Percentiles rank a stretch among this genome's conserved stretches.
Conservation (phyloP, 2,888 invertebrate genomes). For the Dicranocentrus wangi region DNA sequence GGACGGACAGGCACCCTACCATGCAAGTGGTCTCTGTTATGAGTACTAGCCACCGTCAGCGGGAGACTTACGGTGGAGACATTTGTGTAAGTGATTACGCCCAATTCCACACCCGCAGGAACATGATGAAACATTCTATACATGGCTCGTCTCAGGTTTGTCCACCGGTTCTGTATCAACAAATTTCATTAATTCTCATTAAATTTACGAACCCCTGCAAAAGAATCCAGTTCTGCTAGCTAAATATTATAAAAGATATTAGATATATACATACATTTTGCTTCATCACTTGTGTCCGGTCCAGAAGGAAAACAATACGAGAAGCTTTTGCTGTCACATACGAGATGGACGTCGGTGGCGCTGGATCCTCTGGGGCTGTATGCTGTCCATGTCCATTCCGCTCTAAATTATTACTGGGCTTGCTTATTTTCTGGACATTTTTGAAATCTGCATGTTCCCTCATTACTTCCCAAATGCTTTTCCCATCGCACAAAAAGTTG, state of each 20-base stretch:
- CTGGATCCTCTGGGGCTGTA: neutral
- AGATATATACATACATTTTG: constrained; percentile 70
- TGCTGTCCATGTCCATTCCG: no score
- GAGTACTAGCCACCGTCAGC: constrained; percentile 72
- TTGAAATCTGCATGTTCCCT: constrained; percentile 78
- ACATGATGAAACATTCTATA: constrained; percentile 73
- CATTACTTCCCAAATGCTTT: constrained; percentile 80
- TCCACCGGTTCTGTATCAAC: constrained; percentile 73
- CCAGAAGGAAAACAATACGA: constrained; percentile 71
- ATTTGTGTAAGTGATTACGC: constrained; percentile 73
- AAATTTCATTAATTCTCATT: no score
- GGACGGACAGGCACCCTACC: constrained; percentile 73
- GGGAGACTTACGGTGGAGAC: constrained; percentile 71
- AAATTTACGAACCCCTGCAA: no score
- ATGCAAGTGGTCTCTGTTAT: constrained; percentile 73
- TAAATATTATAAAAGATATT: no score
- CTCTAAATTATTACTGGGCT: no score
- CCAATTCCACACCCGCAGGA: constrained; percentile 72
- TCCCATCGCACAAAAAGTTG: constrained; percentile 79
- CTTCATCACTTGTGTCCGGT: constrained; percentile 71
- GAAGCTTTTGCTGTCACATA: constrained; percentile 70
- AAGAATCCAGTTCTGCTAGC: no score
- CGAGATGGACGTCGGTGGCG: constrained; percentile 68
- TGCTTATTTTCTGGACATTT: no score
- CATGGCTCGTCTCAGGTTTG: constrained; percentile 71